Conservation (phyloP, 2,113 vertebrate species). For the Cyrtonyx montezumae region DNA sequence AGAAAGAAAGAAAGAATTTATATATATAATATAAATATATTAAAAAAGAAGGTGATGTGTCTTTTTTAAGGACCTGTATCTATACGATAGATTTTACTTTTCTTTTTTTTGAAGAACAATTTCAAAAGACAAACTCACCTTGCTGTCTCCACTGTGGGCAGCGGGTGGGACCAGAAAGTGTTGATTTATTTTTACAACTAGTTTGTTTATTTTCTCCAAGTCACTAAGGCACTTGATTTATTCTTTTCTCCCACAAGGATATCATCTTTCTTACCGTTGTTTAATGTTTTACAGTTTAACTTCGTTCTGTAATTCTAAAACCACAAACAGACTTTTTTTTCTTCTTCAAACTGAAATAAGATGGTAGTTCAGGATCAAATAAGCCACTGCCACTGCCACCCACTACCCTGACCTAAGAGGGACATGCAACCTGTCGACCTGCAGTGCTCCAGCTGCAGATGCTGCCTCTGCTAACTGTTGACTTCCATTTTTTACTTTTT, state of each 20-base stretch:
- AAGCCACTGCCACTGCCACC: slow-evolving; percentile 12
- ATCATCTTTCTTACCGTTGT: slow-evolving; percentile 55
- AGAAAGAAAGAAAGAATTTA: neutral
- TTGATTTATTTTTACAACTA: slow-evolving; percentile 63
- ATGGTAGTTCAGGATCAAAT: slow-evolving; percentile 60
- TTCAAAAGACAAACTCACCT: slow-evolving; percentile 7
- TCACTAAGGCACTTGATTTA: slow-evolving; percentile 32
- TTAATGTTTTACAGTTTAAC: slow-evolving; percentile 74
- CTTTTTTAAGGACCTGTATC: neutral
- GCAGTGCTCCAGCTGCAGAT: neutral
- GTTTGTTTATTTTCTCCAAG: slow-evolving; percentile 61
- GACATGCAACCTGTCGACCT: slow-evolving; percentile 40
- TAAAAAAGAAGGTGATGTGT: neutral
- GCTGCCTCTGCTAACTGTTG: neutral
- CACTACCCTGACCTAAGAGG: neutral
- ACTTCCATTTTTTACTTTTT: neutral
- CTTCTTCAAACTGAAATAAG: slow-evolving; percentile 45
- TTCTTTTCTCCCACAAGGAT: slow-evolving; percentile 21
- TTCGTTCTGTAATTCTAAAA: slow-evolving; percentile 65
- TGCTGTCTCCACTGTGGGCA: neutral
- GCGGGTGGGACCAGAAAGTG: slow-evolving; percentile 22
- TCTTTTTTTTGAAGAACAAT: neutral
- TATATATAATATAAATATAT: too few species aligned
- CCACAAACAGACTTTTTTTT: neutral
- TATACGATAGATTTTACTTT: neutral